A percentile compares a stretch with the other conserved stretches of the same genome.
Conservation (phyloP, 2,113 vertebrate genomes). For the Salminus brasiliensis region DNA sequence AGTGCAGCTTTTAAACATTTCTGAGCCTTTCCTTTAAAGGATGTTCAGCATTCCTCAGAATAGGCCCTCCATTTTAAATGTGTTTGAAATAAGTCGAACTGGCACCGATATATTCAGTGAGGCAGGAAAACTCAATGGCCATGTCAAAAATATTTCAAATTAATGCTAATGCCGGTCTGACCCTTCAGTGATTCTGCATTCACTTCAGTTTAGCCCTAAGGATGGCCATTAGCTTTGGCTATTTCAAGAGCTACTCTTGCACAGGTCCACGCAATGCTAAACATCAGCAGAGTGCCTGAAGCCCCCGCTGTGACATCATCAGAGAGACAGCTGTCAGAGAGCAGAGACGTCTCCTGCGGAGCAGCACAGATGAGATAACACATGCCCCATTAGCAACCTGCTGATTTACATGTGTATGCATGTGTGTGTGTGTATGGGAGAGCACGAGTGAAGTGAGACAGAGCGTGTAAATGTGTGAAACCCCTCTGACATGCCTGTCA, state of each 20-base stretch:
- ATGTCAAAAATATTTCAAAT: neutral
- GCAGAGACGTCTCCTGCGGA: slow-evolving; percentile 20
- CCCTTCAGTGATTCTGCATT: neutral
- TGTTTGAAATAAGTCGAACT: neutral
- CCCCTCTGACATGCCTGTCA: neutral
- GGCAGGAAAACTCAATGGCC: neutral
- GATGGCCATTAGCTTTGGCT: neutral
- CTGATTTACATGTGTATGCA: slow-evolving; percentile 9
- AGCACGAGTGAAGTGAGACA: neutral
- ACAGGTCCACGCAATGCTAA: slow-evolving; percentile 17
- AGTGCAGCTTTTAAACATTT: too few species aligned
- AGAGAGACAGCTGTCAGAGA: slow-evolving; percentile 21
- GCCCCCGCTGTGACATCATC: slow-evolving; percentile 22
- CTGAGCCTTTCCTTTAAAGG: neutral
- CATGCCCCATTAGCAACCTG: slow-evolving; percentile 22
- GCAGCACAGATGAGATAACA: slow-evolving; percentile 37
- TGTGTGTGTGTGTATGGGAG: neutral
- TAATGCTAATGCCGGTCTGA: neutral
- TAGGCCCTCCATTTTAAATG: too few species aligned
- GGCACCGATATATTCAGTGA: neutral
- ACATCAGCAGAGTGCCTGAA: slow-evolving; percentile 7
- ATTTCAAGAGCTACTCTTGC: neutral
- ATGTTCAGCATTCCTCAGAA: too few species aligned
- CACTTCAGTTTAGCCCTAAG: neutral
- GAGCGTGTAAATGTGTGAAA: slow-evolving; percentile 1